Evolutionary conservation across 2,888 invertebrate genomes (phyloP).

Genomic region (Dorcus hopei): DNA sequence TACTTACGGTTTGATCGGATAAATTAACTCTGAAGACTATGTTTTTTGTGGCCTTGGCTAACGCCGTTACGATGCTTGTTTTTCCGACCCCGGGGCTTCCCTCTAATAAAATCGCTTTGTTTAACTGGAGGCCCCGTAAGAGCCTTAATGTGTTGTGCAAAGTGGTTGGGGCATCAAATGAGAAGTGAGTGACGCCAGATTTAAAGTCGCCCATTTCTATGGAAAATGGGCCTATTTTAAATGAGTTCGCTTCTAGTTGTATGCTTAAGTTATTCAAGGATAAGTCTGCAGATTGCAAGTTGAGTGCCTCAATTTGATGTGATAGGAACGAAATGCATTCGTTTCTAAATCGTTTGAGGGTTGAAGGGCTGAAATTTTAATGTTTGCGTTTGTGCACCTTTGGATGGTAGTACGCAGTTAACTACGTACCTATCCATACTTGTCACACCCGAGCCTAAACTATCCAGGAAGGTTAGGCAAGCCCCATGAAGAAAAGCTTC

Average conservation of each 20-base stretch:
- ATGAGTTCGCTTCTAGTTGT: constrained; percentile 48
- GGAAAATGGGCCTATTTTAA: constrained; percentile 79
- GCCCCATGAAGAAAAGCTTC: constrained; percentile 88
- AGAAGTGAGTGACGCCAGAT: constrained; percentile 53
- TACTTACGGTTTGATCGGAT: constrained; percentile 92
- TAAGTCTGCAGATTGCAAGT: not conserved
- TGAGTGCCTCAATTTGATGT: constrained; percentile 50
- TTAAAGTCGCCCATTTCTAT: constrained; percentile 54
- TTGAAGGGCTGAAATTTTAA: constrained; percentile 36
- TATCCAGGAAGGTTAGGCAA: constrained; percentile 86
- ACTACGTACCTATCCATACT: constrained; percentile 61
- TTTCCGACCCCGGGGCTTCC: constrained; percentile 99
- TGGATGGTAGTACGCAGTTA: constrained; percentile 2
- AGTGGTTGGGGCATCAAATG: constrained; percentile 76
- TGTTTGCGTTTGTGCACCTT: not conserved
- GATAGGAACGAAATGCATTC: constrained; percentile 59
- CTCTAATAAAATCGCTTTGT: constrained; percentile 91
- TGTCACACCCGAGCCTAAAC: constrained; percentile 80
- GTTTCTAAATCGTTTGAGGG: constrained; percentile 45
- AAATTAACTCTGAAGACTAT: constrained; percentile 90
- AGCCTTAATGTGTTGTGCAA: constrained; percentile 79
- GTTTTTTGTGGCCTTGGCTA: constrained; percentile 82
- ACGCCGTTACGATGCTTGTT: constrained; percentile 87
- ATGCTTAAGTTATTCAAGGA: constrained; percentile 27
- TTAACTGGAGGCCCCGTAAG: constrained; percentile 83